A percentile compares a stretch with the other conserved stretches of the same genome.
Evolutionary conservation across 2,797 vertebrate genomes (phyloP).

Genomic region (Phoebastria nigripes): DNA sequence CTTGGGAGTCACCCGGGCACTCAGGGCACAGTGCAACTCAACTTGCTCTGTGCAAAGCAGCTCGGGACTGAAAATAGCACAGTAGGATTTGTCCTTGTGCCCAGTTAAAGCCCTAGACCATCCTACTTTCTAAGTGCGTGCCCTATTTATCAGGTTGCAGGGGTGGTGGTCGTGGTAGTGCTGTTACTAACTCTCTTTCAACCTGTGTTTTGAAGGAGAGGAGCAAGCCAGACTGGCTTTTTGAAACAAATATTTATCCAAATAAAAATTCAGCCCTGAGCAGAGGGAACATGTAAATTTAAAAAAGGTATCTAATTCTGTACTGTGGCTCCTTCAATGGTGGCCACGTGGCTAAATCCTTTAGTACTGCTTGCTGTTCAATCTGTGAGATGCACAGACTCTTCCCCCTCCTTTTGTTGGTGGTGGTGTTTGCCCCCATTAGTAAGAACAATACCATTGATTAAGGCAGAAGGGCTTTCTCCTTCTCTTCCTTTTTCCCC

Average conservation of each 20-base stretch:
- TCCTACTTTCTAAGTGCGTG: neutral
- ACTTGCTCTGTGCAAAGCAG: neutral
- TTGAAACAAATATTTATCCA: neutral
- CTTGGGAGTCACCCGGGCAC: neutral
- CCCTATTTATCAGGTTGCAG: neutral
- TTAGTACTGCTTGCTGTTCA: neutral
- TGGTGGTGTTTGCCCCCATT: accelerated
- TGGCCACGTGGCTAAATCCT: neutral
- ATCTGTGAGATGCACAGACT: accelerated
- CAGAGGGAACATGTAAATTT: neutral
- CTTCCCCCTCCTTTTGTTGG: neutral
- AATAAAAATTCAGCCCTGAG: neutral
- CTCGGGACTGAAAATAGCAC: neutral
- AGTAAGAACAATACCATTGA: neutral
- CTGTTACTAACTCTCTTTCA: neutral
- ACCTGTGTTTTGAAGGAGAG: neutral
- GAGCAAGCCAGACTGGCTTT: neutral
- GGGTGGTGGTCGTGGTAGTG: too few species aligned
- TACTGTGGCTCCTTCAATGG: neutral
- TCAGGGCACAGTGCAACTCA: neutral
- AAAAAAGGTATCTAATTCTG: neutral
- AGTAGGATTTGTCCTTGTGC: neutral
- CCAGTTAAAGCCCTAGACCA: neutral
- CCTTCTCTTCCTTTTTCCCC: neutral
- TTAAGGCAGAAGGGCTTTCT: neutral